Conservation (phyloP, 2,113 vertebrate species). For the Callocephalon fimbriatum region DNA sequence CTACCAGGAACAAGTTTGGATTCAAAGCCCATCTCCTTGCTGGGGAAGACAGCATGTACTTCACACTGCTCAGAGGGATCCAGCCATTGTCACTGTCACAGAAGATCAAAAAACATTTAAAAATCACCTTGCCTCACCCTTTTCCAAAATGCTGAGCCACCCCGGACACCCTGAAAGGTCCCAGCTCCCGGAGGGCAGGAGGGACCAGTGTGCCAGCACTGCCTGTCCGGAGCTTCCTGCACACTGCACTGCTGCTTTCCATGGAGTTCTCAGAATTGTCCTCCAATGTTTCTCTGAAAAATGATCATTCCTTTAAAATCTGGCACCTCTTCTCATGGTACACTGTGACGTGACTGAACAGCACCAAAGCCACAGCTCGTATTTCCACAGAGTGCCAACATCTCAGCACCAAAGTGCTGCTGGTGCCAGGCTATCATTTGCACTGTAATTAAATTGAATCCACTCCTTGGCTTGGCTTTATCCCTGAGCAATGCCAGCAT, state of each 20-base stretch:
- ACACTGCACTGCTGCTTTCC: neutral
- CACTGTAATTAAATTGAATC: conserved; percentile 81
- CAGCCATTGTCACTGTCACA: neutral
- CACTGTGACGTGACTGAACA: neutral
- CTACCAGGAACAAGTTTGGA: neutral
- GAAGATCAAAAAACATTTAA: neutral
- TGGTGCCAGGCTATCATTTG: conserved; percentile 29
- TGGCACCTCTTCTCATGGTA: neutral
- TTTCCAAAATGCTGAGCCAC: neutral
- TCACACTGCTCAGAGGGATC: neutral
- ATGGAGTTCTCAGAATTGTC: neutral
- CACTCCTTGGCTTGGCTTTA: conserved; percentile 77
- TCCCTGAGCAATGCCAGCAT: conserved; percentile 69
- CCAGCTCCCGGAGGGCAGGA: neutral
- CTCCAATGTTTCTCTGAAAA: neutral
- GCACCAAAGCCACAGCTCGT: conserved; percentile 34
- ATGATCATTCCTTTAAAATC: conserved; percentile 7
- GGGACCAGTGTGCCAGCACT: neutral
- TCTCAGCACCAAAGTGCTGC: conserved; percentile 62
- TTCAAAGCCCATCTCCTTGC: neutral
- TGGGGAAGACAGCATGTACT: fast-evolving
- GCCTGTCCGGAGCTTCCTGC: neutral
- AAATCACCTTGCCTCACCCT: neutral
- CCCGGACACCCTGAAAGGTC: neutral
- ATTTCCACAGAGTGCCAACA: conserved; percentile 60